These are phyloP conservation scores for Chauna torquata DNA, from an alignment of 2,113 vertebrate species.

Conservation along the genomic window DNA sequence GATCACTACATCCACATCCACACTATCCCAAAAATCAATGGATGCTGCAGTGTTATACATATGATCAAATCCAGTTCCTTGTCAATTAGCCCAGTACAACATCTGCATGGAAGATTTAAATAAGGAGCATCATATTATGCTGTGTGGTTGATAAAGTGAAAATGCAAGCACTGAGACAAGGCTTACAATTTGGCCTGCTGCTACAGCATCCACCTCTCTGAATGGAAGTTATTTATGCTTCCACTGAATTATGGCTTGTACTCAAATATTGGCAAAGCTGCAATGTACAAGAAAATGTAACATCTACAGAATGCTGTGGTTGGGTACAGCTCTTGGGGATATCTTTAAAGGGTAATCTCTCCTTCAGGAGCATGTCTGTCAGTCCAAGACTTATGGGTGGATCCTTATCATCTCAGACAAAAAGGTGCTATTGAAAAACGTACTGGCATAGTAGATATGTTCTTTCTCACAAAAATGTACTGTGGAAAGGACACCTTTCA, in stretches of 20 bases:
- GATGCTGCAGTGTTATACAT: conserved; percentile 34
- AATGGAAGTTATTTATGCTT: conserved; percentile 9
- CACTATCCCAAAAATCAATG: conserved; percentile 52
- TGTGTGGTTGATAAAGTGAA: conserved; percentile 65
- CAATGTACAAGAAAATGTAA: conserved; percentile 20
- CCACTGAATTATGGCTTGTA: conserved; percentile 29
- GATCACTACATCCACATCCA: conserved; percentile 30
- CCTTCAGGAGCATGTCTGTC: not conserved
- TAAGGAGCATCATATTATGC: conserved; percentile 64
- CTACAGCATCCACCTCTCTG: conserved; percentile 22
- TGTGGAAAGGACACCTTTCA: not conserved
- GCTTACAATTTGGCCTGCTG: conserved; percentile 51
- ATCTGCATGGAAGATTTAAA: conserved; percentile 72
- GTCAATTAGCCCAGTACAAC: conserved; percentile 72
- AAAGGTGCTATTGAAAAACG: not conserved
- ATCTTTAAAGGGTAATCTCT: conserved; percentile 9
- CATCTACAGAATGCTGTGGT: not conserved
- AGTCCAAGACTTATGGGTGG: not conserved
- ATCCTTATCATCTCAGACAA: not conserved
- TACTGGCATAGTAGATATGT: not conserved
- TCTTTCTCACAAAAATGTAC: not conserved
- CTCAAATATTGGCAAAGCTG: conserved; percentile 26
- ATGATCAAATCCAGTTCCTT: conserved; percentile 72
- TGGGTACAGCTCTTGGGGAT: not conserved
- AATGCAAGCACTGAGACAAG: conserved; percentile 64